A percentile compares a stretch with the other conserved stretches of the same genome.
These are phyloP conservation scores for Andrena dorsata DNA, from an alignment of 2,888 invertebrate genomes.

Conservation along the genomic window DNA sequence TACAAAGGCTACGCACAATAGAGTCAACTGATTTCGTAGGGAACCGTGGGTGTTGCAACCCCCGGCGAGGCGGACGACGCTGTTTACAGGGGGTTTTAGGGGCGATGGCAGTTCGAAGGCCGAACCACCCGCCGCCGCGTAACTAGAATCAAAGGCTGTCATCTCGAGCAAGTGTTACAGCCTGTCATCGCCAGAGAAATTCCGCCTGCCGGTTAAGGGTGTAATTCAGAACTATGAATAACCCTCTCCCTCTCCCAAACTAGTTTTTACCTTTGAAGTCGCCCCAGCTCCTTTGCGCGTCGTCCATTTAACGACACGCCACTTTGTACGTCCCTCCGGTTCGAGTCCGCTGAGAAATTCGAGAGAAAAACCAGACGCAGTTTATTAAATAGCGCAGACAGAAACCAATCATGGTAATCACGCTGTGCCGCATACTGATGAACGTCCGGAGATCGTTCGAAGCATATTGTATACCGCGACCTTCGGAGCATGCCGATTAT, in stretches of 20 bases:
- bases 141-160: constrained; percentile 74
- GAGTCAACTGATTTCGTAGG: constrained; percentile 61
- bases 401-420: constrained; percentile 39
- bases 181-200: constrained; percentile 74
- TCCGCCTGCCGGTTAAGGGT: constrained; percentile 31
- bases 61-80: constrained; percentile 37
- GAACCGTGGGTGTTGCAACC: constrained; percentile 43
- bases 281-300: background rate
- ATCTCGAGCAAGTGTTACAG: constrained; percentile 73
- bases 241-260: background rate
- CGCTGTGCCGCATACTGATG: constrained; percentile 3
- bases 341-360: background rate
- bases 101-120: constrained; percentile 60
- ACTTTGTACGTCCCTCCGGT: background rate
- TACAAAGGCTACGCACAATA: constrained; percentile 72
- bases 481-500: constrained; percentile 61
- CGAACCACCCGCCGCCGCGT: constrained; percentile 53
- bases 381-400: background rate
- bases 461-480: constrained; percentile 37
- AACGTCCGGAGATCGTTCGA: constrained; percentile 17
- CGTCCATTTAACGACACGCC: background rate
- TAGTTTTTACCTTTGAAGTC: background rate
- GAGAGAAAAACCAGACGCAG: background rate
- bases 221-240: constrained; percentile 18
- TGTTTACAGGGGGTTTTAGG: constrained; percentile 59